Base-by-base conservation (phyloP, 2,888 invertebrate species). In the Watsonalla cultraria region DNA sequence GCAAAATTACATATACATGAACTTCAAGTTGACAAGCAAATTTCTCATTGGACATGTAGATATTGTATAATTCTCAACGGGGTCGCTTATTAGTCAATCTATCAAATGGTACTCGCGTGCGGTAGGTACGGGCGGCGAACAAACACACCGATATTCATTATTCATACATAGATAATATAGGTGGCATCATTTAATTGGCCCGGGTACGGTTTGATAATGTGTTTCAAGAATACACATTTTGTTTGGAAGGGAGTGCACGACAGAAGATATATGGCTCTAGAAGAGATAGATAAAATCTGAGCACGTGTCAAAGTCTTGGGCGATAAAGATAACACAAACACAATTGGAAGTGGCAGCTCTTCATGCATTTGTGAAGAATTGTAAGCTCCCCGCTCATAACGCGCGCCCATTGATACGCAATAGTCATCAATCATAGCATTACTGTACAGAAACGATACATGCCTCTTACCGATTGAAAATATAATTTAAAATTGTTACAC, bases 51-150 rank as follows among this genome's bases (percentile, higher is more conserved):
- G 57, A 51, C 53, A 62, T 59, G 65, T 65, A 24, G 24, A 24
- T 24, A 58, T 52, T 46, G 54, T 61, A 56, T 60, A 60, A 65
- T 66, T 61, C 59, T 62, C 58, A 56, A 63, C 55, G 59, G 72
- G 74, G 74, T 76, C 68, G 68, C 69, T 71, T 75, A 80, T 77
- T 78, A 79, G 73, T 79, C 76, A 79, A 77, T 77, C 69, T 75
- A 76, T 77, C 73, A 74, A 76, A 74, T 56, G 57, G 52, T 46
- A 45, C 60, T 73, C 54, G 66, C 67, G 66, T 70, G 74, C 65
- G 63, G 66, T 70, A 63, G 61, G 62, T 65, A 60, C 52, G 57
- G 54, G 60, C 46, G 37, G 47, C 13, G 48, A 62, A 56, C 65
- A 60, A 60, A 67, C 66, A 67, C 54, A 64, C 39, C 54, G 53